Base-by-base conservation (phyloP, 2,888 invertebrate species). In the Seladonia tumulorum region DNA sequence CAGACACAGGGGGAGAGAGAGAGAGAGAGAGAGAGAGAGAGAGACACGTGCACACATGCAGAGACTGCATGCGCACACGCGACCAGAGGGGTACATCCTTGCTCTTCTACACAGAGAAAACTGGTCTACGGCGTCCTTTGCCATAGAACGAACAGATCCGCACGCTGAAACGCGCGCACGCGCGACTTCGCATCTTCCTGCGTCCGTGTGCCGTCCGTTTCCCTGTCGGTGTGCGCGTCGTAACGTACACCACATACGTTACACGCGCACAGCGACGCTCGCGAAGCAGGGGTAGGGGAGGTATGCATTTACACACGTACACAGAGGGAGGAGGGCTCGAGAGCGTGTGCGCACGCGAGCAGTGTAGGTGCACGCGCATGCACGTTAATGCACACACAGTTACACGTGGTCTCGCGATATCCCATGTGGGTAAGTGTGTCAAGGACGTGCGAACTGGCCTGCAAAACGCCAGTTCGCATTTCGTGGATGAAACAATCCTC, bases 401-500 rank as follows among this genome's bases (percentile, higher is more conserved):
- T 82, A 79, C 82, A 83, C 85, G 83, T 85, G 81, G 81, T 91
- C 88, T 87, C 90, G 90, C 85, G 92, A 92, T 92, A 91, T 92
- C 92, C 94, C 93, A 95, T 95, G 94, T 94, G 93, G 94, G 94
- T 94, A 95, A 95, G 92, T 93, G 94, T 95, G 95, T 95, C 95
- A 95, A 95, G 95, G 95, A 94, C 95, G 93, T 94, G 95, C 94
- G 95, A 95, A 94, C 94, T 94, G 92, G 94, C 94, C 93, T 94
- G 93, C 93, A 93, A 93, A 93, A 92, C 92, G 93, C 88, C 90
- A 92, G 87, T 91, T 90, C 89, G 90, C 91, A 91, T 92, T 92
- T 93, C 91, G 90, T 89, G 90, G 91, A 92, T 91, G 89, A 91
- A 91, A 88, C 88, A 79, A 68, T 90, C 89, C 66, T 81, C 42